Evolutionary conservation across 1,140 invertebrate species (phyloP), one percentile per base, ranked within the genome.

Genomic region (Zaprionus nigranus): DNA sequence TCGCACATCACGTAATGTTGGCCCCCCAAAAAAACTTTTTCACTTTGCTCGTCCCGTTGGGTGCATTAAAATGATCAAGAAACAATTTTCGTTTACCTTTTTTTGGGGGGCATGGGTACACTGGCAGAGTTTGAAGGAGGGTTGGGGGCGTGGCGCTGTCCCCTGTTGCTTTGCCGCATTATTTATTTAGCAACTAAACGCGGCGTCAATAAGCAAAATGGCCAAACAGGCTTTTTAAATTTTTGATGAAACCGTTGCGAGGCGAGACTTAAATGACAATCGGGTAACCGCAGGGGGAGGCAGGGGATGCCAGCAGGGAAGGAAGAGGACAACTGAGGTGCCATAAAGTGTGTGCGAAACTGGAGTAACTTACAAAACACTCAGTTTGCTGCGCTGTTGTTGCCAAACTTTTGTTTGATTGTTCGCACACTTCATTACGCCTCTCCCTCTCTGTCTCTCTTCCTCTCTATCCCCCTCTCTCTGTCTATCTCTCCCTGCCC

Each of bases 11-110:
- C 82, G 82, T 86, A 86, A 86, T 84, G 80, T 51, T 73, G 53
- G 28, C 65, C 51, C 57, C 24, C n/a, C n/a, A n/a, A 6, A 54
- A 49, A 86, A 87, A 87, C 67, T 87, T 87, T 84, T 84, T 84
- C 82, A 81, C 82, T 80, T 85, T 81, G 62, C 28, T 7, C 22
- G 65, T 74, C 85, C 85, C 82, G 81, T 85, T 90, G 85, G 85
- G 85, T 80, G 88, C 81, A 91, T 82, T 86, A 86, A 91, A 90
- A 86, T 91, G 82, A 91, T 91, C 90, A 91, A 91, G 82, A 91
- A 91, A 91, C 90, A 90, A 91, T 91, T 88, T 91, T 90, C 90
- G 79, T 80, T 91, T 90, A 91, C 87, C 82, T 90, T 69, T 70
- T 77, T 64, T 57, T 38, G 51, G 68, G 60, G 60, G 22, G 38